A percentile compares a stretch with the other conserved stretches of the same genome.
Evolutionary conservation across 1,140 invertebrate species (phyloP).

Genomic region (Scaptodrosophila lebanonensis): DNA sequence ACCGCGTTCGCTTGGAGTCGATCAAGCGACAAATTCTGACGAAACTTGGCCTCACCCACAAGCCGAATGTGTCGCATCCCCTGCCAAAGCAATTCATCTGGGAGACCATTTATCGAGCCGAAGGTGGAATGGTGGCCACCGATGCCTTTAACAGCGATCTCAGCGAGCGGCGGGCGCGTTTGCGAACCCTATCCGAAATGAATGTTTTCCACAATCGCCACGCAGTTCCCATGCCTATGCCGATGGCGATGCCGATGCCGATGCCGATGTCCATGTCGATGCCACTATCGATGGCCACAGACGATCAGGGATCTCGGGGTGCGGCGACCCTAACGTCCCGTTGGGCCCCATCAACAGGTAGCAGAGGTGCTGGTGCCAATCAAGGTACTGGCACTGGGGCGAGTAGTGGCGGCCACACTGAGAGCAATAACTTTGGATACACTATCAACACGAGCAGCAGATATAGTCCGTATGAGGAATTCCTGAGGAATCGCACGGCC

Average conservation of each 20-base stretch:
- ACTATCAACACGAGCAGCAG: conserved; percentile 15
- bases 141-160: conserved; percentile 33
- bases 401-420: too few species aligned
- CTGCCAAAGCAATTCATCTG: conserved; percentile 83
- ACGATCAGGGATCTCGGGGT: too few species aligned
- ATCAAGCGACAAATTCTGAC: conserved; percentile 87
- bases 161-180: background rate
- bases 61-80: conserved; percentile 84
- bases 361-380: too few species aligned
- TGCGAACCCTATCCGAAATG: conserved; percentile 2
- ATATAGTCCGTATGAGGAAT: background rate
- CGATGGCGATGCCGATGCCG: too few species aligned
- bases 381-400: too few species aligned
- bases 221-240: background rate
- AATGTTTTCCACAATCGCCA: conserved; percentile 2
- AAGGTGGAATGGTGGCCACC: conserved; percentile 51
- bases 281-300: too few species aligned
- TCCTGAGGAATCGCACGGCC: conserved; percentile 9
- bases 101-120: conserved; percentile 83
- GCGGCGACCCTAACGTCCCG: too few species aligned
- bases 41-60: conserved; percentile 83
- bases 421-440: background rate
- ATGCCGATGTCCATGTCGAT: too few species aligned
- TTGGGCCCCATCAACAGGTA: too few species aligned
- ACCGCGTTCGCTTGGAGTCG: conserved; percentile 83